Conservation (phyloP, 2,797 vertebrate genomes). For the Arctocebus calabarensis region DNA sequence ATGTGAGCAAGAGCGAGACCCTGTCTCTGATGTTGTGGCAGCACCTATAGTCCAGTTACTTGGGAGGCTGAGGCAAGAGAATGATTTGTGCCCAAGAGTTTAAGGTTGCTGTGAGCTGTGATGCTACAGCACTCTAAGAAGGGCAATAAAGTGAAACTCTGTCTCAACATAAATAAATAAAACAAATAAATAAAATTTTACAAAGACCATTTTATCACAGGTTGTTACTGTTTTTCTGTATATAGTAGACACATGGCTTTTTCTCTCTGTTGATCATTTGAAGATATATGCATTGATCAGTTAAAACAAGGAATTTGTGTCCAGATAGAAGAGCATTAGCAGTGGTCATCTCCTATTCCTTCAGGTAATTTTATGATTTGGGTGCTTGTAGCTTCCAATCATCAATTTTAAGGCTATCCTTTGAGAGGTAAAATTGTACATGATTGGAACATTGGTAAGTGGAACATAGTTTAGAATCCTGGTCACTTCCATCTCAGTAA, state of each 20-base stretch:
- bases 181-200: slow-evolving; percentile 24
- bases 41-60: no score
- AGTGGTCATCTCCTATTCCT: neutral
- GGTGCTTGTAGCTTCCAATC: neutral
- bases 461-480: neutral
- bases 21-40: no score
- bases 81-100: no score
- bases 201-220: neutral
- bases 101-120: no score
- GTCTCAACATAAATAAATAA: no score
- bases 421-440: neutral
- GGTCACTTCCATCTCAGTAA: slow-evolving; percentile 20
- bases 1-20: no score
- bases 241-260: neutral
- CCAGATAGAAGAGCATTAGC: slow-evolving; percentile 3
- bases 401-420: neutral
- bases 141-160: no score
- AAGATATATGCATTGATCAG: neutral
- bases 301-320: slow-evolving; percentile 9
- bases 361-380: neutral
- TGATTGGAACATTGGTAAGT: slow-evolving; percentile 37
- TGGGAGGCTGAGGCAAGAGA: no score
- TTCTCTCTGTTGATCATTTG: neutral
- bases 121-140: no score
- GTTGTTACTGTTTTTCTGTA: neutral